Evolutionary conservation across 2,888 invertebrate genomes (phyloP), one percentile per base, ranked within the genome.

Genomic region (Drosophila pegasa): DNA sequence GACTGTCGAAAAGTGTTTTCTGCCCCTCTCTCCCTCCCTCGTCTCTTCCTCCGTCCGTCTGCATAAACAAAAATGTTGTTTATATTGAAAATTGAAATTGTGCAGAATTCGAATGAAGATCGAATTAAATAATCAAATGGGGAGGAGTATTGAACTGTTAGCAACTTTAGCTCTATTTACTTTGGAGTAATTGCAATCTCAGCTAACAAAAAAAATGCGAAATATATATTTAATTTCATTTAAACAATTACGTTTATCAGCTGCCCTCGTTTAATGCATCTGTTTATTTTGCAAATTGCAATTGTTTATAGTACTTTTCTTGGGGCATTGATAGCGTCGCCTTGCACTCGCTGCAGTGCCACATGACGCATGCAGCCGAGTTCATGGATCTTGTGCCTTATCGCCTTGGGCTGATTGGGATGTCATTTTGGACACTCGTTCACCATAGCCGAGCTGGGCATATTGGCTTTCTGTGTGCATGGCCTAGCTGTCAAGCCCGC

Each of bases 311-410:
- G 27, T 27, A 27, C 10, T 43, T 43, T 18, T 3, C 14, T 16
- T 25, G 14, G 9, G 18, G 6, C 12, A 14, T 14, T 40, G 47
- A 54, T 38, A 38, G 47, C 43, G 25, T 7, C 12, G 18, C 10
- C 45, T 50, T 20, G 8, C 33, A 27, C 45, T 29, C 29, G 10
- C 18, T 20, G 5, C 1, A 43, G n/a, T 75, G 55, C 50, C 58
- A 41, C 71, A 52, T 51, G 64, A 70, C 64, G 63, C 52, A 75
- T 54, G 41, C 63, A 25, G 35, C 40, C 10, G 27, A n/a, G 12
- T 20, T 10, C 33, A 18, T 25, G 18, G 14, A 16, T 43, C 18
- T 35, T 18, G 18, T 10, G 29, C 2, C 51, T 65, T 54, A 54
- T 55, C 66, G 9, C 38, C 10, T 18, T 37, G 57, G 20, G 2